phyloP scores from a whole-genome alignment of 2,797 vertebrate species.

The Scyliorhinus canicula region DNA sequence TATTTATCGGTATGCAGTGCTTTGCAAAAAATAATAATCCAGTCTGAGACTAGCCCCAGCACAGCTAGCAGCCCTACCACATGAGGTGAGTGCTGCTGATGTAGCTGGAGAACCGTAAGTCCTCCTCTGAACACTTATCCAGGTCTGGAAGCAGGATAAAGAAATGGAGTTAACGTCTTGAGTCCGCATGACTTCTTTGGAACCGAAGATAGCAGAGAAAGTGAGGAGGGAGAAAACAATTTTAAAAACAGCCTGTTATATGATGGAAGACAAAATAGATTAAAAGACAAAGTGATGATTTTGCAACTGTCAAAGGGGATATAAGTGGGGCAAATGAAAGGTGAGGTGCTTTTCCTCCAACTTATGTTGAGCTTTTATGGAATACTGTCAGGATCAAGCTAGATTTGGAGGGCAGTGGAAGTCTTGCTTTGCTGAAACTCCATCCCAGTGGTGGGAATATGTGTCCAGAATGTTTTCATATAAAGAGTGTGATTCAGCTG shows the following conservation, averaged over 20 bases:
- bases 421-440: background rate
- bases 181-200: too few relatives aligned
- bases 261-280: background rate
- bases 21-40: background rate
- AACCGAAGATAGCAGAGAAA: too few relatives aligned
- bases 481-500: too few relatives aligned
- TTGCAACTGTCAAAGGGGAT: background rate
- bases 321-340: background rate
- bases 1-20: background rate
- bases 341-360: background rate
- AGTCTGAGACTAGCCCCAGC: background rate
- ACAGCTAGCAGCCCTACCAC: background rate
- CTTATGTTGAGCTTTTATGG: background rate
- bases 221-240: background rate
- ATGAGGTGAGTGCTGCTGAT: background rate
- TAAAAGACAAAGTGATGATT: background rate
- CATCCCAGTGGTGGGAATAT: background rate
- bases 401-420: background rate
- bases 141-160: too few relatives aligned
- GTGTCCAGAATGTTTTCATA: background rate
- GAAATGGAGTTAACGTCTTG: too few relatives aligned
- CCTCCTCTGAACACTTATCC: too few relatives aligned
- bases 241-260: background rate
- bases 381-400: background rate
- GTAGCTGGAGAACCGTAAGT: too few relatives aligned